These are phyloP conservation scores for Ellobius talpinus DNA, from an alignment of 2,113 vertebrate genomes.

Conservation along the genomic window DNA sequence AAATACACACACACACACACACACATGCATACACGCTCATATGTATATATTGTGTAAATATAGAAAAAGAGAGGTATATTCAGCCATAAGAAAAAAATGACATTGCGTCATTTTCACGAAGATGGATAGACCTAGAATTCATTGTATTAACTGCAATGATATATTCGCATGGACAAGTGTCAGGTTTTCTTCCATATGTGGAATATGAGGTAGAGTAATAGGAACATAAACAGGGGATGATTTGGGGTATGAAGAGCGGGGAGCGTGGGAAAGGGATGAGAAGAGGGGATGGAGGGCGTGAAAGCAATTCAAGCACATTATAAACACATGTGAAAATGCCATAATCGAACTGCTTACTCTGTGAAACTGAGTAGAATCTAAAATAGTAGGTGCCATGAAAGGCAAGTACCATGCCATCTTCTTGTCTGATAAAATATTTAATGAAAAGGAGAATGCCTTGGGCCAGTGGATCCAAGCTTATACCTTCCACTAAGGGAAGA, in stretches of 20 bases:
- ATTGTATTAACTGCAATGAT: no score
- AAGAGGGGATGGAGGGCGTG: not conserved
- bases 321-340: not conserved
- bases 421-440: constrained; percentile 64
- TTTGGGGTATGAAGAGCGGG: not conserved
- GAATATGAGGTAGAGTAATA: not conserved
- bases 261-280: fast-evolving
- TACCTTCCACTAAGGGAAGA: constrained; percentile 56
- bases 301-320: not conserved
- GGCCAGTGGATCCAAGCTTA: constrained; percentile 33
- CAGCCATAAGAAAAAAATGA: not conserved
- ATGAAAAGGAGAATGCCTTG: constrained; percentile 55
- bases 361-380: not conserved
- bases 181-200: not conserved
- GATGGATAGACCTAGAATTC: not conserved
- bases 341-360: not conserved
- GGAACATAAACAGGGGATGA: not conserved
- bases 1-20: not conserved
- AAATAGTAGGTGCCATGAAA: fast-evolving
- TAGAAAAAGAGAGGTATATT: not conserved
- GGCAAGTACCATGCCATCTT: not conserved
- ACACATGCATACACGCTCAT: fast-evolving
- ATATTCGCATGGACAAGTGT: not conserved
- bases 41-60: no score
- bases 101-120: not conserved